Percentiles rank a stretch among this genome's conserved stretches.
phyloP scores from a whole-genome alignment of 2,113 vertebrate species.

The Syngnathus floridae region DNA sequence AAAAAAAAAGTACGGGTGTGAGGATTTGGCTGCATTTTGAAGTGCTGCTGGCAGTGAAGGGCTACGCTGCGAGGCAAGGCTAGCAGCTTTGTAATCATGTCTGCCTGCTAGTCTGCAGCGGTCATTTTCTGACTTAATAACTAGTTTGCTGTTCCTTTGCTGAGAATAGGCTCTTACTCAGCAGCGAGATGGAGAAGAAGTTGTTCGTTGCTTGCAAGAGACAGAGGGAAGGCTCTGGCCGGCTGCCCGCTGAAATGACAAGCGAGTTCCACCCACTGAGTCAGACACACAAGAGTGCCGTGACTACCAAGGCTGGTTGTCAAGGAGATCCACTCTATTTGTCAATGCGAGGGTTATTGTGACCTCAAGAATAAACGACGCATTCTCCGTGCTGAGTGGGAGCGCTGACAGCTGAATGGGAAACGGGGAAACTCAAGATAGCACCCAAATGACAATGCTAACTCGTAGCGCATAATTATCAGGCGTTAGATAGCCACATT shows the following conservation, averaged over 20 bases:
- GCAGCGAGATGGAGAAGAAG: slow-evolving; percentile 13
- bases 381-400: slow-evolving; percentile 27
- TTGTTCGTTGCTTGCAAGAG: slow-evolving; percentile 21
- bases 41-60: slow-evolving; percentile 33
- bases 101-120: slow-evolving; percentile 40
- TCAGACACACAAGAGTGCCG: slow-evolving; percentile 45
- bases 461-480: not conserved
- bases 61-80: slow-evolving; percentile 32
- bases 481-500: too few relatives aligned
- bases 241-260: slow-evolving; percentile 48
- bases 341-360: slow-evolving; percentile 45
- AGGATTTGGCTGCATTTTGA: slow-evolving; percentile 20
- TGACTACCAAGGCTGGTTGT: slow-evolving; percentile 56
- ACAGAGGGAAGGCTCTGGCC: slow-evolving; percentile 34
- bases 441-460: not conserved
- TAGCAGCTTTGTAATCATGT: slow-evolving; percentile 49
- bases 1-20: slow-evolving; percentile 14
- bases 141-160: slow-evolving; percentile 35
- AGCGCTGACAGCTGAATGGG: slow-evolving; percentile 3
- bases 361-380: slow-evolving; percentile 37
- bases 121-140: slow-evolving; percentile 37
- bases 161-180: slow-evolving; percentile 28
- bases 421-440: slow-evolving; percentile 20
- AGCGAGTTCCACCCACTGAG: slow-evolving; percentile 51
- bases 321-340: slow-evolving; percentile 55